Conservation (phyloP, 2,797 vertebrate genomes). For the Rhinoraja longicauda region DNA sequence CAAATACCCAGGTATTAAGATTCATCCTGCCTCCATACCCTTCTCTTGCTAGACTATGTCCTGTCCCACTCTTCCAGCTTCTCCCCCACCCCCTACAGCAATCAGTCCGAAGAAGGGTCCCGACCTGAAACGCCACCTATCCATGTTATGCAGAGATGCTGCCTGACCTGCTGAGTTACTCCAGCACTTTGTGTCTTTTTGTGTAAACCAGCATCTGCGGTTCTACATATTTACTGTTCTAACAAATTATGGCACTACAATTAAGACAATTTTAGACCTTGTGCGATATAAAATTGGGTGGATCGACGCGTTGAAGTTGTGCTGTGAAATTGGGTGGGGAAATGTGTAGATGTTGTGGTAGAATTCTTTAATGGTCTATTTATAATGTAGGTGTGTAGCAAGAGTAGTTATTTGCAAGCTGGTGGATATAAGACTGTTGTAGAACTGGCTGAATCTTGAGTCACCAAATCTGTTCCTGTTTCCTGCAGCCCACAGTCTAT, state of each 20-base stretch:
- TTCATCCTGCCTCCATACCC: too few relatives aligned
- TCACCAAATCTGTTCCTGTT: not conserved
- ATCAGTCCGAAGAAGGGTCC: too few relatives aligned
- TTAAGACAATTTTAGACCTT: not conserved
- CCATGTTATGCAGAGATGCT: too few relatives aligned
- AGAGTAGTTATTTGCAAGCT: not conserved
- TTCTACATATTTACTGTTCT: not conserved
- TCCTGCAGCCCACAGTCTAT: not conserved
- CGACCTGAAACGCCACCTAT: too few relatives aligned
- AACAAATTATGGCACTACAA: too few relatives aligned
- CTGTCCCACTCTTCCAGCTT: too few relatives aligned
- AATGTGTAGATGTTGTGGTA: not conserved
- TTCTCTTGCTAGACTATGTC: too few relatives aligned
- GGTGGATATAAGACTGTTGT: not conserved
- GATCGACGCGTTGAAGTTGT: not conserved
- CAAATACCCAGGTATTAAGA: not conserved
- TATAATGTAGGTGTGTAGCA: not conserved
- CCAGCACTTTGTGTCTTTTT: too few relatives aligned
- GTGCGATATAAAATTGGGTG: not conserved
- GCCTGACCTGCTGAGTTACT: too few relatives aligned
- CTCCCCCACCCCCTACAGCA: too few relatives aligned
- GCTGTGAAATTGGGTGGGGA: not conserved
- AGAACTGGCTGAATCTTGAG: not conserved
- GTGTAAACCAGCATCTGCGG: too few relatives aligned
- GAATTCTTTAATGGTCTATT: not conserved